Base-by-base conservation (phyloP, 2,797 vertebrate genomes). In the Leptatherina wallacei region DNA sequence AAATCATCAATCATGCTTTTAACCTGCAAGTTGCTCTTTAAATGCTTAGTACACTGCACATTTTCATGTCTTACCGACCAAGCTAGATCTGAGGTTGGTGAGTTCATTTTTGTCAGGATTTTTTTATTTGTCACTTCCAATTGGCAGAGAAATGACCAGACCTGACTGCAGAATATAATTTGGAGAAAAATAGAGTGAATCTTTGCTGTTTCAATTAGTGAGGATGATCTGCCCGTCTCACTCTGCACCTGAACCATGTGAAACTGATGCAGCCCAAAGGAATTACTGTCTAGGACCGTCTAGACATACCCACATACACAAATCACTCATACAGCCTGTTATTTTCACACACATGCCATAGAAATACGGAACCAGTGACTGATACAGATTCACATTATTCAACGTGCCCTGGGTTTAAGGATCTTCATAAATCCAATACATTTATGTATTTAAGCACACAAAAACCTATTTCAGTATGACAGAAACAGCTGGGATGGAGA, bases 261-360 rank as follows among this genome's bases (percentile, higher is more conserved):
- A 74, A 20, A 66, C 66, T 57, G n/a, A 74, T 60, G 69, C 63
- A 67, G 52, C 27, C 65, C 35, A 33, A 69, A 54, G 58, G 40
- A 68, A 47, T 29, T 63, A 61, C 66, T 73, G 69, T 81, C 75
- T 80, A 76, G 56, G 62, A 83, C 57, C 69, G 88, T 92, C 89
- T 89, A 89, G 86, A 90, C 85, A 83, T 61, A 52, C 22, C 36
- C 55, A 75, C 60, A 64, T 27, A 60, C 29, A 44, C 69, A 73
- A 8, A 64, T 12, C 33, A 64, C 29, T 30, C 24, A 60, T 18
- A 24, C 4, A 56, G 56, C n/a, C 36, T 59, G 69, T 33, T 65
- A 38, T 65, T 70, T 64, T 69, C 49, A 66, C 22, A 52, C 20
- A 70, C 30, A 58, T 18, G 27, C 27, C 12, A 51, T 20, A 52